These are phyloP conservation scores for Cyclina sinensis DNA, from an alignment of 1,140 invertebrate genomes.

Conservation along the genomic window DNA sequence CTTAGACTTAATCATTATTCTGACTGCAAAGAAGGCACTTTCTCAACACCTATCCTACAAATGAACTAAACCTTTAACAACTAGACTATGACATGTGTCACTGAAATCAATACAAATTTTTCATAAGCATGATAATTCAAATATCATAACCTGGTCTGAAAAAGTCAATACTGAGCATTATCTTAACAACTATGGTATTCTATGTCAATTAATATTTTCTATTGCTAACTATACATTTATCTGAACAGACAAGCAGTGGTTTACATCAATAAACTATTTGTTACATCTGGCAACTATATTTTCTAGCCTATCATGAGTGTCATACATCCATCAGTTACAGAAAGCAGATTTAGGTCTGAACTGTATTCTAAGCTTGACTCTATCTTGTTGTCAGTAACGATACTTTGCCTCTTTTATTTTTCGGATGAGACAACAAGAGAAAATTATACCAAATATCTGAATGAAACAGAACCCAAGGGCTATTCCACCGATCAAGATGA, in stretches of 20 bases:
- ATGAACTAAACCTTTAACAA: not conserved
- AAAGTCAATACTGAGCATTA: no score
- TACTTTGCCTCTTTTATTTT: conserved; percentile 76
- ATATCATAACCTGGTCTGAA: no score
- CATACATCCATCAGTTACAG: not conserved
- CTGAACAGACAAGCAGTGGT: no score
- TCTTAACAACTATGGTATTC: no score
- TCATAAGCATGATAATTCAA: no score
- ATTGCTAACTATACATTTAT: no score
- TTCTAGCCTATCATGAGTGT: not conserved
- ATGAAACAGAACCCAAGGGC: conserved; percentile 93
- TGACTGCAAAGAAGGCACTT: not conserved
- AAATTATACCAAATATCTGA: conserved; percentile 92
- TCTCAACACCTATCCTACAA: not conserved
- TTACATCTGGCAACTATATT: no score
- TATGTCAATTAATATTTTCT: no score
- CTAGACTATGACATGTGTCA: not conserved
- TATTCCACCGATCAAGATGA: conserved; percentile 93
- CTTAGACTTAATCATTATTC: not conserved
- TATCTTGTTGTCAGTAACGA: conserved; percentile 59
- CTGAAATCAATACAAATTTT: no score
- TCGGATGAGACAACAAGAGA: conserved; percentile 90
- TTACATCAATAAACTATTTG: no score
- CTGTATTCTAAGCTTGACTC: conserved; percentile 51
- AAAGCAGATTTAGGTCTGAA: conserved; percentile 50